These are phyloP conservation scores for Tetrapedia diversipes DNA, from an alignment of 2,888 invertebrate genomes.

Conservation along the genomic window DNA sequence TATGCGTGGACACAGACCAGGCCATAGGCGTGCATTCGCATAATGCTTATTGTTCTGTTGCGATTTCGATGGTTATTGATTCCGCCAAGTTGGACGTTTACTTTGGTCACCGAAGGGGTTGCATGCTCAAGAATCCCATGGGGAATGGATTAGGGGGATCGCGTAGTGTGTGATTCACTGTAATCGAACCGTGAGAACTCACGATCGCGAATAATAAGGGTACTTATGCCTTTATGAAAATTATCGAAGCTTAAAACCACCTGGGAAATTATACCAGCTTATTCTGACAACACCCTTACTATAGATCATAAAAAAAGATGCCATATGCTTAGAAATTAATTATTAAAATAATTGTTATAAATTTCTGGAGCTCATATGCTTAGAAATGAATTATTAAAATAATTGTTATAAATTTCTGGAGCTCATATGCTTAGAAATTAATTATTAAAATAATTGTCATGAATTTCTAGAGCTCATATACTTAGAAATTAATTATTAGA, in stretches of 20 bases:
- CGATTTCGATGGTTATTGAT: conserved; percentile 40
- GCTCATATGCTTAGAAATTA: too few relatives aligned
- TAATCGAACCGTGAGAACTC: conserved; percentile 31
- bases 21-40: conserved; percentile 40
- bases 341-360: too few relatives aligned
- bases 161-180: conserved; percentile 7
- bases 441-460: too few relatives aligned
- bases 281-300: too few relatives aligned
- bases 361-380: too few relatives aligned
- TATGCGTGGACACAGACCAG: conserved; percentile 44
- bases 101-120: conserved; percentile 33
- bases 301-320: too few relatives aligned
- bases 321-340: too few relatives aligned
- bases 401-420: too few relatives aligned
- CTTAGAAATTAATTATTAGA: too few relatives aligned
- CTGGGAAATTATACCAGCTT: not conserved
- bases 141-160: conserved; percentile 33
- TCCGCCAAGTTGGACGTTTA: conserved; percentile 42
- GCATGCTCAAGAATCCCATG: conserved; percentile 3
- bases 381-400: too few relatives aligned
- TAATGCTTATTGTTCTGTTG: conserved; percentile 51
- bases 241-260: not conserved
- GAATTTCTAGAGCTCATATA: too few relatives aligned
- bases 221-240: not conserved
- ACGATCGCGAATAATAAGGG: conserved; percentile 10